Base-by-base conservation (phyloP, 2,113 vertebrate species). In the Ondatra zibethicus region DNA sequence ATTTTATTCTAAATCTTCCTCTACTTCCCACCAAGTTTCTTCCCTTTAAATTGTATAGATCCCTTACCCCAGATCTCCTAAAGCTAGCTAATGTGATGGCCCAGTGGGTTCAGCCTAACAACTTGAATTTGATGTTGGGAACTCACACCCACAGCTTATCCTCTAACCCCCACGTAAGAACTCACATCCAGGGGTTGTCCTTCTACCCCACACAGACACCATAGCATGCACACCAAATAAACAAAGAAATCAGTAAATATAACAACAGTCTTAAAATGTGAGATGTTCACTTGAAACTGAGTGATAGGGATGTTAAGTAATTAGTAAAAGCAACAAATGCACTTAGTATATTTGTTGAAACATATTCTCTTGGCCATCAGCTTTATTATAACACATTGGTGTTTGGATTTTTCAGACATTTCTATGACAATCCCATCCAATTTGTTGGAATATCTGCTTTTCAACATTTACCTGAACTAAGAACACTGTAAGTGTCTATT, bases 341-440 rank as follows among this genome's bases (percentile, higher is more conserved):
- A n/a, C 58, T 73, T 89, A 36, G 39, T 65, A 8, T 82, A 55
- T 50, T 58, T 88, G n/a, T 89, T 95, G 66, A 66, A 86, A 77
- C 68, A 89, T 31, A 36, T 42, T 92, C n/a, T 45, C 39, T 93
- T 61, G 10, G 76, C 45, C 47, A 86, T 86, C 19, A 86, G 88
- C 75, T 82, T 39, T 97, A 82, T 80, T 0, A 89, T 96, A 82
- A 97, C 65, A 61, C 88, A 47, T 29, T 55, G 88, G 91, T 96
- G 89, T 96, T 86, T 96, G 39, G n/a, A 92, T 94, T 98, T 95
- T 98, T 97, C 97, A 99, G 99, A 98, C 99, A 99, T 96, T 99
- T 99, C 98, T 99, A 99, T 95, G 99, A 99, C 97, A 99, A 99
- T 66, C 99, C 99, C 33, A 99, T 99, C 97, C 99, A 99, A 95